These are phyloP conservation scores for Heterochromis multidens DNA, from an alignment of 2,113 vertebrate genomes.

Conservation along the genomic window DNA sequence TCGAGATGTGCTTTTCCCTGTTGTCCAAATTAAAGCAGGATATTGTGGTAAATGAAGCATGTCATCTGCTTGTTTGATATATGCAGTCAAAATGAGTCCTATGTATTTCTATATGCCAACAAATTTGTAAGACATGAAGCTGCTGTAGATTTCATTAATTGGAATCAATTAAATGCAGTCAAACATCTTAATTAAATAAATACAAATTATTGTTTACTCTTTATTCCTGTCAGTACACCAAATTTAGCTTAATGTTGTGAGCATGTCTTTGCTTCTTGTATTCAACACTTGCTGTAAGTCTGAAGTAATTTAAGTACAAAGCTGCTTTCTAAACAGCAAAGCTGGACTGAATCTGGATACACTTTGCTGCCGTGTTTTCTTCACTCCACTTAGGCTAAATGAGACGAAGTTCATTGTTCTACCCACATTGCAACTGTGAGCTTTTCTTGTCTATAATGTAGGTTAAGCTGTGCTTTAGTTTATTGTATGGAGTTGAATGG, in stretches of 20 bases:
- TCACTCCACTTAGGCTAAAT: slow-evolving; percentile 10
- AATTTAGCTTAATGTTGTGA: slow-evolving; percentile 7
- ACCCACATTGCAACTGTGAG: neutral
- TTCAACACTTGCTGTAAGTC: neutral
- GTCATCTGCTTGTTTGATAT: neutral
- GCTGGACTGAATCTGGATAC: neutral
- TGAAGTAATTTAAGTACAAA: neutral
- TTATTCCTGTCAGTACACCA: neutral
- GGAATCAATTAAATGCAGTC: neutral
- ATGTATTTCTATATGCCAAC: neutral
- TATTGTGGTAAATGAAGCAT: neutral
- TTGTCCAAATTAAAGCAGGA: neutral
- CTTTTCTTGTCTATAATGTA: slow-evolving; percentile 25
- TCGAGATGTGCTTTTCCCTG: neutral
- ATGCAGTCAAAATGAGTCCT: neutral
- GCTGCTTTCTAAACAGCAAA: slow-evolving; percentile 6
- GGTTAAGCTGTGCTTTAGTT: slow-evolving; percentile 36
- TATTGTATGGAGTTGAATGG: slow-evolving; percentile 47
- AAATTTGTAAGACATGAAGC: neutral
- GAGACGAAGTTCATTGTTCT: slow-evolving; percentile 26
- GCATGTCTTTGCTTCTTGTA: neutral
- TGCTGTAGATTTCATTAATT: neutral
- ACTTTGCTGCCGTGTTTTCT: neutral
- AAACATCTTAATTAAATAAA: neutral
- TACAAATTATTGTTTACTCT: neutral